Evolutionary conservation across 2,113 vertebrate genomes (phyloP).

Genomic region (Hippocampus mohnikei): DNA sequence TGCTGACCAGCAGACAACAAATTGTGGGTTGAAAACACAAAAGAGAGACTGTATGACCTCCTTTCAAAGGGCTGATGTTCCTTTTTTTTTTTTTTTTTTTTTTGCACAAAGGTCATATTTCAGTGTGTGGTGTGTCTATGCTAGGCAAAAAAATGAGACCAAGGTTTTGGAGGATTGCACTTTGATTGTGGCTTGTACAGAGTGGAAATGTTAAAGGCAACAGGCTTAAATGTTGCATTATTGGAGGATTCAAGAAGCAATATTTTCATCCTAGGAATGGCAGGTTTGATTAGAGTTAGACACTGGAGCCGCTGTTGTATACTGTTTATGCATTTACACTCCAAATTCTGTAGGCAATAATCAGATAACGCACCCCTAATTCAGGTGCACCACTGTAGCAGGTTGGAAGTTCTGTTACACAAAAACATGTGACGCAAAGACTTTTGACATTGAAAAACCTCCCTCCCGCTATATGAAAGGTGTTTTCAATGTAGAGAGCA

Average conservation of each 20-base stretch:
- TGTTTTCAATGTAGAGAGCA: background rate
- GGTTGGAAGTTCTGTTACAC: conserved; percentile 54
- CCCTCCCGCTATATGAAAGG: background rate
- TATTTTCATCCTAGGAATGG: conserved; percentile 38
- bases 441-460: background rate
- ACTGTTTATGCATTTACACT: conserved; percentile 41
- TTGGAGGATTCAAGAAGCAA: conserved; percentile 50
- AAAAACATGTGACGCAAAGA: conserved; percentile 5
- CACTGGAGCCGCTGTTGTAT: conserved; percentile 62
- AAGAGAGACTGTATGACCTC: conserved; percentile 24
- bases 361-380: conserved; percentile 31
- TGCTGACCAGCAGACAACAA: conserved; percentile 4
- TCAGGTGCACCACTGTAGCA: conserved; percentile 11
- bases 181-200: background rate
- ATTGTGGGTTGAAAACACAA: conserved; percentile 36
- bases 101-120: conserved; percentile 63
- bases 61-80: conserved; percentile 66
- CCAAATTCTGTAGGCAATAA: background rate
- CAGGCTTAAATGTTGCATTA: background rate
- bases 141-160: conserved; percentile 40
- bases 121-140: conserved; percentile 28
- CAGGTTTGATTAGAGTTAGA: conserved; percentile 4
- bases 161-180: conserved; percentile 23
- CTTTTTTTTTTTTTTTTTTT: background rate
- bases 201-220: background rate